A percentile compares a stretch with the other conserved stretches of the same genome.
Conservation (phyloP, 53 echinoderm and acorn worm species). For the Crossaster papposus region DNA sequence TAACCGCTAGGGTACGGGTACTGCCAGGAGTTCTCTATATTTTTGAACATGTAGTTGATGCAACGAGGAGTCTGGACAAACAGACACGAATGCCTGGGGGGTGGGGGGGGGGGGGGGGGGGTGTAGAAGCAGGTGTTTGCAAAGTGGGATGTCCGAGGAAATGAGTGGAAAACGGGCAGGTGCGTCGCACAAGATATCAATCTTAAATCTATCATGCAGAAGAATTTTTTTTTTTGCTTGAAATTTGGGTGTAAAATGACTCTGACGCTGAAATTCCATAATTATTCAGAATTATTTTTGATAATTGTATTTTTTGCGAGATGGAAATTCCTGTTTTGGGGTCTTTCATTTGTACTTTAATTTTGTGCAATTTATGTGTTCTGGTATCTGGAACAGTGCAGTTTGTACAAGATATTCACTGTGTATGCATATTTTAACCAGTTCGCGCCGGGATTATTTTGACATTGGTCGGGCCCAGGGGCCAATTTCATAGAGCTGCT, state of each 20-base stretch:
- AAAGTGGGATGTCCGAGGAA: not conserved
- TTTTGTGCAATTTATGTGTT: too few relatives aligned
- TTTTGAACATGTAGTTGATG: slow-evolving; percentile 15
- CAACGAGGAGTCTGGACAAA: not conserved
- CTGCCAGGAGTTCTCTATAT: not conserved
- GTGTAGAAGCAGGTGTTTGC: not conserved
- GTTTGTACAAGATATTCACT: too few relatives aligned
- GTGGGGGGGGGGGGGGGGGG: not conserved
- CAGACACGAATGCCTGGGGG: slow-evolving; percentile 1
- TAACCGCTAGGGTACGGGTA: not conserved
- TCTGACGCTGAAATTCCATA: too few relatives aligned
- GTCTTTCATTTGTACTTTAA: too few relatives aligned
- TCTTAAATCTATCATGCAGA: not conserved
- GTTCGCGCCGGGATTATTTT: too few relatives aligned
- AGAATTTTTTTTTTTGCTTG: too few relatives aligned
- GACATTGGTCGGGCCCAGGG: too few relatives aligned
- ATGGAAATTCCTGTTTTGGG: too few relatives aligned
- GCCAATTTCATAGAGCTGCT: too few relatives aligned
- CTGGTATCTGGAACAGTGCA: too few relatives aligned
- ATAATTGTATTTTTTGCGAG: not conserved
- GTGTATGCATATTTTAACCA: not conserved
- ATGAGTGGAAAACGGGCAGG: not conserved
- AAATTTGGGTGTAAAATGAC: too few relatives aligned
- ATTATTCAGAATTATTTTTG: not conserved
- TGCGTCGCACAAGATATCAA: not conserved